Base-by-base conservation (phyloP, 2,113 vertebrate genomes). In the Microcebus ravelobensis region DNA sequence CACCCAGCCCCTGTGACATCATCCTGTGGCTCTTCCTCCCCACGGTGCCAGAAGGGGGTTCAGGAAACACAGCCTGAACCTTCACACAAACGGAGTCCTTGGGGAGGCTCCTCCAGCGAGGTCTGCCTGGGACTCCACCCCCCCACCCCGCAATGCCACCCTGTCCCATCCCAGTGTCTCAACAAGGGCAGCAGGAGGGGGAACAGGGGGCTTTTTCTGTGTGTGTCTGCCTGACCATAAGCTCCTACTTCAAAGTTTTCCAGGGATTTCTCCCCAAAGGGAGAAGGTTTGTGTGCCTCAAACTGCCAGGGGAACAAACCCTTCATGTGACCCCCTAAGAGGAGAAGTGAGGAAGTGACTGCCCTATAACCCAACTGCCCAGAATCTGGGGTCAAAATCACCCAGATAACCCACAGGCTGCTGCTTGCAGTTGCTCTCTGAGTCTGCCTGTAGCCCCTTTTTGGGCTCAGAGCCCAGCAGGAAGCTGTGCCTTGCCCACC, bases 401-500 rank as follows among this genome's bases (percentile, higher is more conserved):
- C 76, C 52, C 7, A 1, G 12, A 25, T 15, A 83, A 20, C 12
- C 84, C 57, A n/a, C 4, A 4, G 67, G 15, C 2, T 5, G 0
- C 52, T n/a, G 23, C 34, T 34, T 6, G 20, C 25, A 11, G 48
- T 18, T 36, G 14, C 12, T 7, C 14, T 45, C 36, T 13, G 52
- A 42, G 8, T 25, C 48, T 87, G 29, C 6, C 34, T 5, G 14
- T 6, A n/a, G 67, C 31, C 79, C 48, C 86, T 68, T 76, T 76
- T 11, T 3, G n/a, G 84, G 48, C 70, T 65, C 29, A 5, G 42
- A 8, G 77, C 86, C 81, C 86, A 73, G 82, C 25, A 61, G 88
- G 82, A 92, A 87, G 85, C 63, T 42, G 13, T 5, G 0, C 50
- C 50, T 42, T 42, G 12, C 3, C 15, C 4, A 29, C 61, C 9